These are phyloP conservation scores for Muscicapa striata DNA, from an alignment of 2,797 vertebrate species.

Conservation along the genomic window DNA sequence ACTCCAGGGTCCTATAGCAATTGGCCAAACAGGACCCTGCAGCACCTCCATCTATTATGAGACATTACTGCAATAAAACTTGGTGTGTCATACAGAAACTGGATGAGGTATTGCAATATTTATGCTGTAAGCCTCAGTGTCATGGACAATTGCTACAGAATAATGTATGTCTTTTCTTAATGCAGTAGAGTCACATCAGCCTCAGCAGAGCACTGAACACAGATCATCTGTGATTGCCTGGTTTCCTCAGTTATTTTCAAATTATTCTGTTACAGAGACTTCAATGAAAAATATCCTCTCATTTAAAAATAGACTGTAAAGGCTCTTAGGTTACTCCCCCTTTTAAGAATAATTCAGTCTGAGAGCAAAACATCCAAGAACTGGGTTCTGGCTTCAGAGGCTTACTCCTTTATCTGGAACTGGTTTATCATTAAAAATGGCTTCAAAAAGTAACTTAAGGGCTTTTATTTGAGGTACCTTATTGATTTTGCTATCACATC, in stretches of 20 bases:
- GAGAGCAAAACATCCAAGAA: background rate
- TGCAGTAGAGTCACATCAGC: constrained; percentile 31
- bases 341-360: constrained; percentile 25
- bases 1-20: constrained; percentile 54
- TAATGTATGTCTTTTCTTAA: constrained; percentile 61
- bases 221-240: constrained; percentile 30
- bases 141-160: constrained; percentile 65
- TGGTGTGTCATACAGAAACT: constrained; percentile 50
- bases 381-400: background rate
- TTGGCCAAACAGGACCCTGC: constrained; percentile 62
- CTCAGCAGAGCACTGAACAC: constrained; percentile 18
- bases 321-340: constrained; percentile 2
- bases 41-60: constrained; percentile 65
- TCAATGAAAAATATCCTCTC: constrained; percentile 40
- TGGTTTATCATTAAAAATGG: background rate
- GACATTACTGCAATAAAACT: constrained; percentile 65
- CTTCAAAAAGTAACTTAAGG: background rate
- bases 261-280: constrained; percentile 14
- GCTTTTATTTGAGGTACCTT: background rate
- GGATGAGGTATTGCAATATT: constrained; percentile 68
- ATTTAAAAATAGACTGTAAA: constrained; percentile 9
- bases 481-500: background rate
- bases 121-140: constrained; percentile 65
- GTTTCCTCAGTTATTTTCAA: constrained; percentile 38
- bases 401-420: background rate